Evolutionary conservation across 2,797 vertebrate genomes (phyloP).

Genomic region (Notolabrus celidotus): DNA sequence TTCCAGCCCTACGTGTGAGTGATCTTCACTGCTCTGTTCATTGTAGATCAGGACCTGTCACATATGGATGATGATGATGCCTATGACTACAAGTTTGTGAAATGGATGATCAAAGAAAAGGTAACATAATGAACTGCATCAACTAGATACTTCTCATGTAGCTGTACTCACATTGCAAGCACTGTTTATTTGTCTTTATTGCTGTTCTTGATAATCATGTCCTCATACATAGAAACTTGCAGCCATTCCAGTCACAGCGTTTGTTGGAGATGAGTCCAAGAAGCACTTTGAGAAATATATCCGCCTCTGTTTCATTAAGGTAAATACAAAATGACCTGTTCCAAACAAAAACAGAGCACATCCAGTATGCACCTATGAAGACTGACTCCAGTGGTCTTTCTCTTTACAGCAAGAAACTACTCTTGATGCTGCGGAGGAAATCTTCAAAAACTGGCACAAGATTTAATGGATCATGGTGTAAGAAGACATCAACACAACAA

Average conservation of each 20-base stretch:
- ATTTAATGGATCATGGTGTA: constrained; percentile 15
- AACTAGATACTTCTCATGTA: too few species aligned
- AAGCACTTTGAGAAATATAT: constrained; percentile 95
- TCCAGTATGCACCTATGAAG: background rate
- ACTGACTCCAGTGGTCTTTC: background rate
- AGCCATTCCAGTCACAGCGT: constrained; percentile 94
- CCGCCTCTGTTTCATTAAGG: constrained; percentile 98
- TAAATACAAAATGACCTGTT: constrained; percentile 66
- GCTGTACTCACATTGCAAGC: background rate
- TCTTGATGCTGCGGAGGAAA: constrained; percentile 90
- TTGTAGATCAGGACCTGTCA: constrained; percentile 90
- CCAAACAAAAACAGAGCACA: background rate
- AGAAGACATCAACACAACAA: background rate
- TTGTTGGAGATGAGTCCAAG: constrained; percentile 89
- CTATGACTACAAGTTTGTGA: constrained; percentile 96
- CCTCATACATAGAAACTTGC: constrained; percentile 90
- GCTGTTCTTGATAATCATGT: background rate
- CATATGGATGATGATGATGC: constrained; percentile 84
- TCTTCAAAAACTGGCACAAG: constrained; percentile 92
- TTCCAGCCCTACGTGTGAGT: background rate
- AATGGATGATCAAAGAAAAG: constrained; percentile 97
- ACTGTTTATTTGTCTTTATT: background rate
- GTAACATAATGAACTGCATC: constrained; percentile 56
- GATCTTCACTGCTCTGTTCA: constrained; percentile 7
- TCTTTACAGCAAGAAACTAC: constrained; percentile 91